phyloP scores from a whole-genome alignment of 2,888 invertebrate species.

The Eumacrocentrus americanus region DNA sequence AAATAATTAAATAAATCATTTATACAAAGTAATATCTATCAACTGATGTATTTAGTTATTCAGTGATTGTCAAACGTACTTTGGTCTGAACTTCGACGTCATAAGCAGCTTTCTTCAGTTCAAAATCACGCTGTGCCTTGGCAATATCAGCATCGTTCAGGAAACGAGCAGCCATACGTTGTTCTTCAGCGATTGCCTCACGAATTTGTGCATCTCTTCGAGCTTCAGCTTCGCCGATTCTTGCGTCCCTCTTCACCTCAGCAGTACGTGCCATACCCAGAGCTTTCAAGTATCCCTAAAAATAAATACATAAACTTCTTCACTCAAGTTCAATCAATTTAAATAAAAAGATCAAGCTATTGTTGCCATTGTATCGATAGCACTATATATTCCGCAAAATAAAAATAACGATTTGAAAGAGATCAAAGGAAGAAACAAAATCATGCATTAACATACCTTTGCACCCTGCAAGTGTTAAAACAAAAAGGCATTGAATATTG shows the following conservation, averaged over 20 bases:
- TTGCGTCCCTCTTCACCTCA: constrained; percentile 93
- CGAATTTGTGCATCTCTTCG: constrained; percentile 89
- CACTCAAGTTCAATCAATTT: not conserved
- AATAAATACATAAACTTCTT: not conserved
- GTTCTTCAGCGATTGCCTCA: constrained; percentile 96
- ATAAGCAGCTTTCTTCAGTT: constrained; percentile 95
- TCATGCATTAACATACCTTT: constrained; percentile 65
- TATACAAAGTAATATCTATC: too few species aligned
- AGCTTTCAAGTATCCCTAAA: constrained; percentile 88
- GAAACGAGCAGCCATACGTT: constrained; percentile 92
- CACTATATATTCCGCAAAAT: too few species aligned
- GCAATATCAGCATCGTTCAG: constrained; percentile 97
- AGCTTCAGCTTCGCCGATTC: constrained; percentile 97
- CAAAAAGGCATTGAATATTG: constrained; percentile 49
- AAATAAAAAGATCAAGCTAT: not conserved
- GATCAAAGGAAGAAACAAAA: too few species aligned
- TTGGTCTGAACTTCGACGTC: constrained; percentile 96
- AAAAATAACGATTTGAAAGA: too few species aligned
- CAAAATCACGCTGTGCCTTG: constrained; percentile 95
- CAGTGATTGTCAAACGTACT: constrained; percentile 61
- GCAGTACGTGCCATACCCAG: constrained; percentile 94
- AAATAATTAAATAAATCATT: constrained; percentile 19
- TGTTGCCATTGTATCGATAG: too few species aligned
- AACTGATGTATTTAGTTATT: not conserved
- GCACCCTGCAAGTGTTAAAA: constrained; percentile 66